phyloP scores from a whole-genome alignment of 2,888 invertebrate species.

The Spicauda simplicius region DNA sequence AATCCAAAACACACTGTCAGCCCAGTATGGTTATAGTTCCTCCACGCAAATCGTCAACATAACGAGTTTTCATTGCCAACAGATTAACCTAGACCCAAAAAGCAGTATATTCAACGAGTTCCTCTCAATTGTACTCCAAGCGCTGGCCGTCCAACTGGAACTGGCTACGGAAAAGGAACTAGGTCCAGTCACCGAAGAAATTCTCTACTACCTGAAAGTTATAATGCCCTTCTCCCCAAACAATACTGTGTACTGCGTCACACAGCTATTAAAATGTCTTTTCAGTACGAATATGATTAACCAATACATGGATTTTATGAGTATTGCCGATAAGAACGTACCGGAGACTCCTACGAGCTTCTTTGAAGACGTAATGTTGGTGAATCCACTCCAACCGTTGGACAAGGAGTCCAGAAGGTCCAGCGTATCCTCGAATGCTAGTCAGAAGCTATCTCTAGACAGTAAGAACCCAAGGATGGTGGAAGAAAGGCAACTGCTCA shows the following conservation, averaged over 20 bases:
- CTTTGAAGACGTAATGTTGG: slow-evolving; percentile 65
- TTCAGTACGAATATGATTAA: slow-evolving; percentile 90
- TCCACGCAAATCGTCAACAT: too few species aligned
- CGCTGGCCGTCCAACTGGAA: slow-evolving; percentile 89
- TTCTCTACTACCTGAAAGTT: slow-evolving; percentile 89
- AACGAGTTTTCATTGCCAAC: slow-evolving; percentile 37
- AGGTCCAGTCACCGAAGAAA: slow-evolving; percentile 91
- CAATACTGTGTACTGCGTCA: slow-evolving; percentile 89
- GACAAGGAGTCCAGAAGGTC: slow-evolving; percentile 57
- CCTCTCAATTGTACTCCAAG: slow-evolving; percentile 86
- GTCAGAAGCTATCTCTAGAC: slow-evolving; percentile 66
- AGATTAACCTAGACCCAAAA: slow-evolving; percentile 91
- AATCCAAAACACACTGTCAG: too few species aligned
- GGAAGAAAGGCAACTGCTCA: slow-evolving; percentile 66
- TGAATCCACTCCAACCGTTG: slow-evolving; percentile 51
- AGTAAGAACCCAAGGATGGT: slow-evolving; percentile 67
- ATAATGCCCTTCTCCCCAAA: slow-evolving; percentile 89
- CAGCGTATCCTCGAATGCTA: slow-evolving; percentile 63
- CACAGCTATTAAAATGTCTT: slow-evolving; percentile 90
- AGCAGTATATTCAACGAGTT: slow-evolving; percentile 90
- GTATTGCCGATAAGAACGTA: slow-evolving; percentile 54
- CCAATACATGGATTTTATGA: slow-evolving; percentile 71
- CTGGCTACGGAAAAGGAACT: slow-evolving; percentile 88
- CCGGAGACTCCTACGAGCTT: slow-evolving; percentile 50
- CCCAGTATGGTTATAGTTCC: neutral